Conservation (phyloP, 2,888 invertebrate species). For the Orthonychiurus folsomi region DNA sequence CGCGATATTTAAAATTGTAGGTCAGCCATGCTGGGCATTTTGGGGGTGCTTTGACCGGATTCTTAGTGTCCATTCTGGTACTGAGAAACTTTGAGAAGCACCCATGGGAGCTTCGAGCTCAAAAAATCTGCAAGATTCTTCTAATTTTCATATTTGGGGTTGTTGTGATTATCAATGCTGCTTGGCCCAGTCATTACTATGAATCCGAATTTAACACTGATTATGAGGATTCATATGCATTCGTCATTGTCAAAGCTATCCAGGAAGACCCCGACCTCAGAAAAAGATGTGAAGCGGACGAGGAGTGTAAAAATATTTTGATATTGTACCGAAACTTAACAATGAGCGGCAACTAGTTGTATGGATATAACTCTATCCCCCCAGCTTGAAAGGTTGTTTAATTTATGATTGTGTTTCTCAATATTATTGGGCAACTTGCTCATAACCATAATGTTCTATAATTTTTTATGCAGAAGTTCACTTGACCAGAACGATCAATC, state of each 20-base stretch:
- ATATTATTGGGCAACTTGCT: no score
- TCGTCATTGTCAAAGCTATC: background rate
- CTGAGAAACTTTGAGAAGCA: conserved; percentile 16
- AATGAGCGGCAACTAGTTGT: no score
- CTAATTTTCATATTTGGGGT: background rate
- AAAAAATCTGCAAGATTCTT: conserved; percentile 11
- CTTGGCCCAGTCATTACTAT: conserved; percentile 15
- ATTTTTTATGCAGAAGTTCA: no score
- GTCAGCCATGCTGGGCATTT: conserved; percentile 18
- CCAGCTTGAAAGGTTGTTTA: no score
- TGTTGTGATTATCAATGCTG: conserved; percentile 10
- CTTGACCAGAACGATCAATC: no score
- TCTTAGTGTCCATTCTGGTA: conserved; percentile 13
- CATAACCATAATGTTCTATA: no score
- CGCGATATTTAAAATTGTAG: no score
- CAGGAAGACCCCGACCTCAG: background rate
- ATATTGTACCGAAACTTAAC: no score
- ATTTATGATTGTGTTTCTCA: no score
- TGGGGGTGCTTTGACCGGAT: conserved; percentile 18
- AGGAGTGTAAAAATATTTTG: no score
- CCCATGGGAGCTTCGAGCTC: conserved; percentile 13
- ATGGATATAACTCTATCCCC: no score
- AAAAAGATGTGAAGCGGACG: background rate
- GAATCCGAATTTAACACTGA: conserved; percentile 14
- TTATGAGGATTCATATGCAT: conserved; percentile 10